These are phyloP conservation scores for Halcyon leucocephala DNA, from an alignment of 2,797 vertebrate species.

Conservation along the genomic window DNA sequence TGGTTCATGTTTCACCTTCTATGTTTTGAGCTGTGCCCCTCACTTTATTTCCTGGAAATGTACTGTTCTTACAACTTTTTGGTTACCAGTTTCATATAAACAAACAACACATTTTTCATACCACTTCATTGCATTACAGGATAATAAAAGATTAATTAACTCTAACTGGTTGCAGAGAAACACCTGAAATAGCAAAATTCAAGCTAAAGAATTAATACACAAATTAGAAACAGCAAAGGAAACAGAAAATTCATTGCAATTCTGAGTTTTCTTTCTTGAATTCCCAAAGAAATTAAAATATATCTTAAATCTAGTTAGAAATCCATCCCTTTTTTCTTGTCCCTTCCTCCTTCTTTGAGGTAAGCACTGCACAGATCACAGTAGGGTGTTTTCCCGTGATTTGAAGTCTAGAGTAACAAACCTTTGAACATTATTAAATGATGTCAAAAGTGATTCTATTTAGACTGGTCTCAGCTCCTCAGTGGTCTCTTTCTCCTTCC, in stretches of 20 bases:
- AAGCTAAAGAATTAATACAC: background rate
- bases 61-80: background rate
- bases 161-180: background rate
- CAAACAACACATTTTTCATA: background rate
- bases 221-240: background rate
- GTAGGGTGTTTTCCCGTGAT: background rate
- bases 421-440: background rate
- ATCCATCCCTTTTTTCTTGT: background rate
- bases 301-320: background rate
- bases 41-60: background rate
- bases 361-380: background rate
- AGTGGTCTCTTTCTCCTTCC: constrained; percentile 52
- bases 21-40: background rate
- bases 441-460: background rate
- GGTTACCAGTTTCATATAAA: background rate
- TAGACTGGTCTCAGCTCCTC: background rate
- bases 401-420: background rate
- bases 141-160: background rate
- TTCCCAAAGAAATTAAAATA: background rate
- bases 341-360: background rate
- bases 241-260: background rate
- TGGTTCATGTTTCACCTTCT: background rate
- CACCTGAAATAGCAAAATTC: background rate
- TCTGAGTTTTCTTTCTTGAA: background rate
- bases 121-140: background rate